phyloP scores from a whole-genome alignment of 2,113 vertebrate species.

The Regulus satrapa region DNA sequence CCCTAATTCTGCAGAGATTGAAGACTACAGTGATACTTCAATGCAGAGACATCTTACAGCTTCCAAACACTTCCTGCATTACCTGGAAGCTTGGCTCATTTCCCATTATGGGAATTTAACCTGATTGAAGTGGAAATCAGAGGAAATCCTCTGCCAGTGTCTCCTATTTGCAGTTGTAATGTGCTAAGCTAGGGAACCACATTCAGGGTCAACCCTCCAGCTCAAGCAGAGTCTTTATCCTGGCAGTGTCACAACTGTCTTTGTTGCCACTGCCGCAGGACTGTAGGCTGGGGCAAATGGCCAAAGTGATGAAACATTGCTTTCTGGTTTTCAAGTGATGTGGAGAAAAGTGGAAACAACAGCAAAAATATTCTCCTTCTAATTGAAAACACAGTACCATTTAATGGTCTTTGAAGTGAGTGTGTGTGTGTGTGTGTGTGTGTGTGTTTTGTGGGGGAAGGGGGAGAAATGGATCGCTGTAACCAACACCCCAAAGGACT shows the following conservation, averaged over 20 bases:
- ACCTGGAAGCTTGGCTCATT: not conserved
- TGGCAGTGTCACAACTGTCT: not conserved
- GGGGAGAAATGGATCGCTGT: not conserved
- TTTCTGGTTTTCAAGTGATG: not conserved
- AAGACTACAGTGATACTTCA: rapidly evolving
- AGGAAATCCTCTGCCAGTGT: not conserved
- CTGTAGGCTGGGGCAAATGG: not conserved
- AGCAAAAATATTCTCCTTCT: not conserved
- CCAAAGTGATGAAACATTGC: not conserved
- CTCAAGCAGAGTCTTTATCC: not conserved
- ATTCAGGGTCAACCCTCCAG: not conserved
- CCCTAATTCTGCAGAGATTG: not conserved
- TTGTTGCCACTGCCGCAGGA: not conserved
- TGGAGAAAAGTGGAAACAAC: not conserved
- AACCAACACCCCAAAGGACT: conserved; percentile 50
- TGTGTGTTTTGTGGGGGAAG: not conserved
- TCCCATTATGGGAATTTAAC: not conserved
- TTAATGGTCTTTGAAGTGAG: not conserved
- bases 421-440: not conserved
- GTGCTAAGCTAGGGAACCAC: not conserved
- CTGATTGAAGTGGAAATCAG: not conserved
- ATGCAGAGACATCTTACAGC: not conserved
- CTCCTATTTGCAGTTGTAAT: not conserved
- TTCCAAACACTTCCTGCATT: not conserved
- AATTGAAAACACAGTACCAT: not conserved